Base-by-base conservation (phyloP, 1,140 invertebrate species). In the Macrotrachela quadricornifera region DNA sequence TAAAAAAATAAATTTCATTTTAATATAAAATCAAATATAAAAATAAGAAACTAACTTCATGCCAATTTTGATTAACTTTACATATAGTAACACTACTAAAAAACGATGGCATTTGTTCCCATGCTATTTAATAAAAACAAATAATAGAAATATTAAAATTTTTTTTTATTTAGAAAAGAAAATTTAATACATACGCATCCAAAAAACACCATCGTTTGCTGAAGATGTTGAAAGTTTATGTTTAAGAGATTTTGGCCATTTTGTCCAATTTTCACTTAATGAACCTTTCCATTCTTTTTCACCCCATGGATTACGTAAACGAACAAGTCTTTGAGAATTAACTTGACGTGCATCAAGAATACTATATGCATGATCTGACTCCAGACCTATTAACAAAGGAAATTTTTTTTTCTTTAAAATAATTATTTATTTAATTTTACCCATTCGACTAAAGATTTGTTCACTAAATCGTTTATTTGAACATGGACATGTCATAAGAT, bases 351-450 rank as follows among this genome's bases (percentile, higher is more conserved):
- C 88, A 73, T 96, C 90, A n/a, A 97, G 75, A 50, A 97, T 84
- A 0, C 90, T 95, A 74, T 97, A 97, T 15, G 91, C 91, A 68
- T 97, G 92, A 46, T 85, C 76, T 0, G 86, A 80, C 49, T 87
- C 72, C 8, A 97, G 73, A 6, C 92, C 91, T 30, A 30, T 30
- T 4, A 41, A 18, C 43, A 30, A 18, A 36, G 13, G 48, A 10
- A 44, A 18, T 46, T 15, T 50, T 10, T 4, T 48, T 12, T 16
- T 40, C 11, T 47, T 30, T 18, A 46, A 14, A 38, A 37, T 53
- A 10, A 39, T 41, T 54, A 8, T 30, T 8, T 4, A 4, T 4
- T 30, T 30, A 4, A 8, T 4, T 30, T 30, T 30, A 30, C 21
- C 21, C 21, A 30, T 30, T 30, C 21, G 21, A 30, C 21, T 30